Conservation (phyloP, 2,797 vertebrate species). For the Catamblyrhynchus diadema region DNA sequence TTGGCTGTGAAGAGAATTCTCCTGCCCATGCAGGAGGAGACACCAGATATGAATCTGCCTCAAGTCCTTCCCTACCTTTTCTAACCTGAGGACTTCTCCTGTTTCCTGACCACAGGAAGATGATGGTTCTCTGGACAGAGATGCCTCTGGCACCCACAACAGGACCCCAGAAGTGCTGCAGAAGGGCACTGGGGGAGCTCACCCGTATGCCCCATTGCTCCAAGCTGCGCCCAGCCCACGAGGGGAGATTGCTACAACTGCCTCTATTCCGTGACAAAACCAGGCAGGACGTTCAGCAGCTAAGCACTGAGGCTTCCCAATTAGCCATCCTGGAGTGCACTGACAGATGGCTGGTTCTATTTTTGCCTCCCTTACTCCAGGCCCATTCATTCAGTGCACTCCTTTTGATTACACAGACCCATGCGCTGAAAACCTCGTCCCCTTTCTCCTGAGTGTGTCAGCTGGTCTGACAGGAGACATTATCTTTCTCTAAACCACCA, state of each 20-base stretch:
- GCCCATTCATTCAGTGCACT: not conserved
- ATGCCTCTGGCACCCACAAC: not conserved
- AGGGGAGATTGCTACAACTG: not conserved
- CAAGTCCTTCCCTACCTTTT: not conserved
- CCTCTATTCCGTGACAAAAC: not conserved
- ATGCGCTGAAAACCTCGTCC: not conserved
- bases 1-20: not conserved
- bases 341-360: slow-evolving; percentile 30
- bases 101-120: not conserved
- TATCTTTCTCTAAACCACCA: not conserved
- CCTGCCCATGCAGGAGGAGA: not conserved
- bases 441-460: not conserved
- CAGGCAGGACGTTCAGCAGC: not conserved
- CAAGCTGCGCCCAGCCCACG: accelerated
- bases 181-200: not conserved
- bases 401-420: not conserved
- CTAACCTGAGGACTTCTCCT: not conserved
- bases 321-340: not conserved
- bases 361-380: slow-evolving; percentile 33
- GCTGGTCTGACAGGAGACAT: not conserved
- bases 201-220: accelerated
- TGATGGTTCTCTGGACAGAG: not conserved
- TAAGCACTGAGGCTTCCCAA: not conserved
- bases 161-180: not conserved
- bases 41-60: not conserved